Evolutionary conservation across 2,888 invertebrate genomes (phyloP).

Genomic region (Lissonota sp.): DNA sequence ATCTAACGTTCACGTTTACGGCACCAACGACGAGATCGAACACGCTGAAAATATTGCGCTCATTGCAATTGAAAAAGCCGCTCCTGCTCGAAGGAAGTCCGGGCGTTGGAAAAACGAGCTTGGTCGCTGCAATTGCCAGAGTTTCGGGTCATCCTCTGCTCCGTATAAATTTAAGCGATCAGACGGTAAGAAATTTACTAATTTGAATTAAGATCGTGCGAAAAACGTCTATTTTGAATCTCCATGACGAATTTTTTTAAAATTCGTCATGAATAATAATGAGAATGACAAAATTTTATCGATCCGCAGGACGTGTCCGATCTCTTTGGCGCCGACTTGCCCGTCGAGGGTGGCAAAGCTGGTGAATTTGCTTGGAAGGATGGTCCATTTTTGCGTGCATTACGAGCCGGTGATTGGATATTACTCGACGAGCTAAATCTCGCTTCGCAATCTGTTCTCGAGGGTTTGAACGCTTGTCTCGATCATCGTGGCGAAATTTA

Average conservation of each 20-base stretch:
- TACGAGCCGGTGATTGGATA: constrained; percentile 98
- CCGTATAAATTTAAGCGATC: constrained; percentile 98
- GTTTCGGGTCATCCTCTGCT: constrained; percentile 93
- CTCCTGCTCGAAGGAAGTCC: constrained; percentile 98
- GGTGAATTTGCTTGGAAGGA: constrained; percentile 98
- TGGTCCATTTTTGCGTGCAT: constrained; percentile 96
- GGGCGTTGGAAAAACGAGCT: constrained; percentile 98
- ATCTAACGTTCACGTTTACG: constrained; percentile 88
- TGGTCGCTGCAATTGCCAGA: constrained; percentile 95
- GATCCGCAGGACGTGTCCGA: constrained; percentile 93
- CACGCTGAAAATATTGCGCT: constrained; percentile 93
- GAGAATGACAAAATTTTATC: no score
- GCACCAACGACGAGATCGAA: constrained; percentile 93
- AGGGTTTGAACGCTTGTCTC: constrained; percentile 98
- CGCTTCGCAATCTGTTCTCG: constrained; percentile 98
- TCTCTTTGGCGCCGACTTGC: constrained; percentile 98
- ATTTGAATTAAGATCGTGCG: background rate
- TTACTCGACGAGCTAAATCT: constrained; percentile 98
- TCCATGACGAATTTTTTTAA: background rate
- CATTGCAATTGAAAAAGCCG: constrained; percentile 95
- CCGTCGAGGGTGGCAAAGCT: constrained; percentile 93
- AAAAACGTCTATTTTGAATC: constrained; percentile 26
- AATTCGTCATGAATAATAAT: no score
- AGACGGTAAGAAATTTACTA: constrained; percentile 90
- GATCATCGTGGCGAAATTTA: constrained; percentile 98